A percentile compares a stretch with the other conserved stretches of the same genome.
Conservation (phyloP, 2,113 vertebrate genomes). For the Indri indri region DNA sequence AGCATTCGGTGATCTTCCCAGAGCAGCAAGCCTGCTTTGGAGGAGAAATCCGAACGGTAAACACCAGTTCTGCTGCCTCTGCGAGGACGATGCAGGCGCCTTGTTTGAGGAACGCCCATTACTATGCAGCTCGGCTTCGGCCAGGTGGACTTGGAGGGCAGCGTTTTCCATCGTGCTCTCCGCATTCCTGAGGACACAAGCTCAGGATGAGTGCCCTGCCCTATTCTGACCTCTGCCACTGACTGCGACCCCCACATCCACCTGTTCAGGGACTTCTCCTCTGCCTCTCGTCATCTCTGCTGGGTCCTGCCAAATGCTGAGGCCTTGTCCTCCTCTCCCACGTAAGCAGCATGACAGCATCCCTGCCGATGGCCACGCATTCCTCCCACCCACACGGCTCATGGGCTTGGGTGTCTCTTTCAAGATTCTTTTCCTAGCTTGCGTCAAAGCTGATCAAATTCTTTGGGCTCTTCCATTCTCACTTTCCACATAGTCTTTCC, state of each 20-base stretch:
- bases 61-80: neutral
- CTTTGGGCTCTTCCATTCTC: neutral
- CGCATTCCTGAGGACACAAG: neutral
- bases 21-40: constrained; percentile 30
- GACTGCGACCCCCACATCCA: neutral
- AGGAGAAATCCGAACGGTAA: neutral
- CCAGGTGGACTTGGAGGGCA: neutral
- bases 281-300: neutral
- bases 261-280: neutral
- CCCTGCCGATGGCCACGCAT: neutral
- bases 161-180: constrained; percentile 5
- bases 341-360: accelerated
- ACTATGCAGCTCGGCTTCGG: neutral
- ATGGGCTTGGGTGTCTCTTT: neutral
- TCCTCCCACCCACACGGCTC: neutral
- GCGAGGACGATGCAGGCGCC: neutral
- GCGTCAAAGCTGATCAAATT: neutral
- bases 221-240: neutral
- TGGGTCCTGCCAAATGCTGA: neutral
- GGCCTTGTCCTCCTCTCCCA: neutral
- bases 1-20: constrained; percentile 25
- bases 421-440: neutral
- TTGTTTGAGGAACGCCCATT: neutral
- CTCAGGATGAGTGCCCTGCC: neutral
- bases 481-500: neutral